A percentile compares a stretch with the other conserved stretches of the same genome.
Evolutionary conservation across 2,797 vertebrate species (phyloP).

Genomic region (Paedocypris micromegethes): DNA sequence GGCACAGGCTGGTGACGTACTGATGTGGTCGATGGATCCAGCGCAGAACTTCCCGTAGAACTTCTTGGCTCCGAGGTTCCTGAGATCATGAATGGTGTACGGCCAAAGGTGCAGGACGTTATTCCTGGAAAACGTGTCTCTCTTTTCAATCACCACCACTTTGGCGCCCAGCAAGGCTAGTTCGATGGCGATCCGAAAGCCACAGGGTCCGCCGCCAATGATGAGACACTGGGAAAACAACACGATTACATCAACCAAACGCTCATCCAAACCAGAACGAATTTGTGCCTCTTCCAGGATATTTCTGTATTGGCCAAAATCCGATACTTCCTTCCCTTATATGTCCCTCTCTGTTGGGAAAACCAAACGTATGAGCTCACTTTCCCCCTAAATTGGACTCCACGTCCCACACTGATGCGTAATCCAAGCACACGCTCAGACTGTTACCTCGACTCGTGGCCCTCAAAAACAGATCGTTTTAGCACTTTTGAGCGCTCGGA

Average conservation of each 20-base stretch:
- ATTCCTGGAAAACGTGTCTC: conserved; percentile 94
- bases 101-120: conserved; percentile 99
- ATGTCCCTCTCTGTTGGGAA: not conserved
- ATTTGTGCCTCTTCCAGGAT: not conserved
- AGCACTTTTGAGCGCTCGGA: no score
- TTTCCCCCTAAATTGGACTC: not conserved
- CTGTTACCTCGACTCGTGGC: not conserved
- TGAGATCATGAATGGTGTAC: conserved; percentile 93
- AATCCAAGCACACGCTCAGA: conserved; percentile 3
- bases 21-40: conserved; percentile 95
- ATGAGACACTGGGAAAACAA: conserved; percentile 81
- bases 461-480: not conserved
- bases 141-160: conserved; percentile 91
- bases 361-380: conserved; percentile 5
- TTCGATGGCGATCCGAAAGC: conserved; percentile 89
- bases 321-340: no score
- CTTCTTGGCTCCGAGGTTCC: conserved; percentile 91
- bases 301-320: no score
- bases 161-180: conserved; percentile 90
- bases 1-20: conserved; percentile 68
- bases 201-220: conserved; percentile 90
- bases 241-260: not conserved
- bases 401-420: no score
- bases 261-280: not conserved
- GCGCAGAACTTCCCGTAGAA: conserved; percentile 98